These are phyloP conservation scores for Centropus bengalensis DNA, from an alignment of 2,113 vertebrate species.

Conservation along the genomic window DNA sequence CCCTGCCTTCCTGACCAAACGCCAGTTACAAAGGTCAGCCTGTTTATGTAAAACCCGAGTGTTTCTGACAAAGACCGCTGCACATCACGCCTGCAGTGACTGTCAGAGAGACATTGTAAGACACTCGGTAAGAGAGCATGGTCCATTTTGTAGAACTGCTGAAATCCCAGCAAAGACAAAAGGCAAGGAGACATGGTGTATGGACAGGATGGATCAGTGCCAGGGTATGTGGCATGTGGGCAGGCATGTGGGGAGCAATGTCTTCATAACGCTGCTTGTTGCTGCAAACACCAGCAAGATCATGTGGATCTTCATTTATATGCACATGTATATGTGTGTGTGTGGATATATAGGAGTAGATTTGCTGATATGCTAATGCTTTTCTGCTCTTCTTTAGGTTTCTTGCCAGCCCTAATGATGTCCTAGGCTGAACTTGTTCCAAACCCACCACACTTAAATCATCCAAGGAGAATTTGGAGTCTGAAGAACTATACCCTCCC, in stretches of 20 bases:
- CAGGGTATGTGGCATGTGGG: too few species aligned
- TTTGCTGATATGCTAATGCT: not conserved
- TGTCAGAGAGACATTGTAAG: not conserved
- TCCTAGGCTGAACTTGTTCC: not conserved
- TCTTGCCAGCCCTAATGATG: not conserved
- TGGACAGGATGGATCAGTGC: not conserved
- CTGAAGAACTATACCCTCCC: not conserved
- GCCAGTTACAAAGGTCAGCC: constrained; percentile 2
- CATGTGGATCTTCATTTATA: not conserved
- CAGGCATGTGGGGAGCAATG: not conserved
- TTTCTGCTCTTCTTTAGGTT: constrained; percentile 33
- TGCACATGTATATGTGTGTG: too few species aligned
- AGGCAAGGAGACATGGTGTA: not conserved
- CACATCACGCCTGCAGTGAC: not conserved
- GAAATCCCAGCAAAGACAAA: not conserved
- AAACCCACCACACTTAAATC: not conserved
- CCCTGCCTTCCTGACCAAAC: not conserved
- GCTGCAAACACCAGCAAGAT: not conserved
- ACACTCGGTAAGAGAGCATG: not conserved
- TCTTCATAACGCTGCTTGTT: not conserved
- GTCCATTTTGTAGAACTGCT: not conserved
- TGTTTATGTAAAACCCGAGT: not conserved
- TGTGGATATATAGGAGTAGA: not conserved
- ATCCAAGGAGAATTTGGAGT: not conserved
- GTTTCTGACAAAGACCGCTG: not conserved